Evolutionary conservation across 2,113 vertebrate genomes (phyloP), one percentile per base, ranked within the genome.

Genomic region (Salvelinus sp.): DNA sequence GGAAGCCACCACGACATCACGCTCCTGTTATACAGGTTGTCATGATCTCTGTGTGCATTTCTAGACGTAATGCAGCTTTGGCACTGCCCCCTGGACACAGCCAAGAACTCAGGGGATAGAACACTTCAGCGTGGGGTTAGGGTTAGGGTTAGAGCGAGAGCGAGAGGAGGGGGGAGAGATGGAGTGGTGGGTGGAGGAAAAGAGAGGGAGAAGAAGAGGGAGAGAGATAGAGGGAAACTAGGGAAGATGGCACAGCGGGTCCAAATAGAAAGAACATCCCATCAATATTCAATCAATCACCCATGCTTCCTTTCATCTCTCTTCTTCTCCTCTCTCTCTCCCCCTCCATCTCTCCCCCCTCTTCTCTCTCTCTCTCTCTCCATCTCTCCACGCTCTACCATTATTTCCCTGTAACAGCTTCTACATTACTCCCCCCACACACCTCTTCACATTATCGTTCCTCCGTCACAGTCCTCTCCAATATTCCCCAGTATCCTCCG

Each of bases 1-100:
- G 38, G 38, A 44, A 44, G 69, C 75, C 64, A 77, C 80, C 72
- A 87, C 88, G 84, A 90, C 86, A 82, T 90, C 80, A 90, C 78
- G 22, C 68, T 72, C 33, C 76, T 85, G 88, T 83, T 89, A 90
- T 85, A 86, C 69, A 70, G 79, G 82, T 87, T 87, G 84, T 87
- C 85, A 79, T 86, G 85, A 84, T 74, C 79, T 81, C 82, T 83
- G 38, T 44, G 38, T 44, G 38, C 79, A 83, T 67, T 73, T 65
- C 75, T 87, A 78, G 75, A 84, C 86, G 80, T 83, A 88, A 86
- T 79, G 80, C 25, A 82, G 85, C 78, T 82, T 79, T 84, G 57
- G 72, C 76, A 82, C 69, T 69, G 75, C 57, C 76, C 69, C 50
- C 74, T 80, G 64, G 87, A 84, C 74, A 16, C 73, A 25, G 76